Evolutionary conservation across 2,113 vertebrate species (phyloP).

Genomic region (Burhinus bistriatus): DNA sequence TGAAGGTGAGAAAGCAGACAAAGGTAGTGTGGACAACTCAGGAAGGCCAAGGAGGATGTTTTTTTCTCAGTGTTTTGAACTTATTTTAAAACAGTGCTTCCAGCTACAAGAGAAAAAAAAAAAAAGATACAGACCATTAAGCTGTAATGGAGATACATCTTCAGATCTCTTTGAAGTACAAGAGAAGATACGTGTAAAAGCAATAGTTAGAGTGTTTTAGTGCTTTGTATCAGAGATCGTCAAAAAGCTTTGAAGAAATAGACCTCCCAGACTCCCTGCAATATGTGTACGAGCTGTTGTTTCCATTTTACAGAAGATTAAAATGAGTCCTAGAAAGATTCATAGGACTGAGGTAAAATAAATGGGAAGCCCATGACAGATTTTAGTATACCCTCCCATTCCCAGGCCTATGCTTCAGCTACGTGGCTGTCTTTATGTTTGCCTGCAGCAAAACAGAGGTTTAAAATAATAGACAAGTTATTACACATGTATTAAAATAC

Average conservation of each 20-base stretch:
- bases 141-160: constrained; percentile 36
- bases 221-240: not conserved
- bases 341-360: not conserved
- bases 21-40: not conserved
- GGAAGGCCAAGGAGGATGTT: not conserved
- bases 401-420: not conserved
- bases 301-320: constrained; percentile 5
- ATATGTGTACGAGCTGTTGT: not conserved
- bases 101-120: not conserved
- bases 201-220: not conserved
- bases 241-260: not conserved
- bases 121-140: constrained; percentile 20
- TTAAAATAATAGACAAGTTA: not conserved
- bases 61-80: not conserved
- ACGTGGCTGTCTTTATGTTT: not conserved
- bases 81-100: constrained; percentile 29
- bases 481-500: not conserved
- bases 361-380: not conserved
- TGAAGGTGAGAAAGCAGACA: not conserved
- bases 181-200: not conserved
- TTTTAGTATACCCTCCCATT: not conserved
- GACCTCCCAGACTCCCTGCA: not conserved
- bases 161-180: constrained; percentile 13
- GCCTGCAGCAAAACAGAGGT: not conserved
- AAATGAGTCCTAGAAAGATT: not conserved